A percentile compares a stretch with the other conserved stretches of the same genome.
Conservation (phyloP, 2,113 vertebrate species). For the Erythrocercus mccallii region DNA sequence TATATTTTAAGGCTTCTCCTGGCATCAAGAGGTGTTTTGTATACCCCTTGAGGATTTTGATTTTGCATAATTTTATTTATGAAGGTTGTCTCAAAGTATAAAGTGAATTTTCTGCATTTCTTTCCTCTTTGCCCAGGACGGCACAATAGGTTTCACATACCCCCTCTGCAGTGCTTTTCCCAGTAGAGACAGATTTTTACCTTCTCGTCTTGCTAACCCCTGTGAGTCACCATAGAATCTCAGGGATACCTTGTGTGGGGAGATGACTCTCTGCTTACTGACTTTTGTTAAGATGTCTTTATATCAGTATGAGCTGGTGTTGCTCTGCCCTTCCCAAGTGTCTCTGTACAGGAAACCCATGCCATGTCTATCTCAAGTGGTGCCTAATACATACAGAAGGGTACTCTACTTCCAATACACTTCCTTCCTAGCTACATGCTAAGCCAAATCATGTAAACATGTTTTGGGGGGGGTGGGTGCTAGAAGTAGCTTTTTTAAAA, state of each 20-base stretch:
- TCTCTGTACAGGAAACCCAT: not conserved
- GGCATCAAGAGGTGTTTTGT: not conserved
- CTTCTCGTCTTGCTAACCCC: not conserved
- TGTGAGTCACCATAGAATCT: not conserved
- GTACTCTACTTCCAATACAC: accelerated
- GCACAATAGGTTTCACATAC: not conserved
- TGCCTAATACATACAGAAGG: not conserved
- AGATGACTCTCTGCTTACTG: not conserved
- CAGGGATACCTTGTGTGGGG: not conserved
- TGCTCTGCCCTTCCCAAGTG: not conserved
- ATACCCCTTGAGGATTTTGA: not conserved
- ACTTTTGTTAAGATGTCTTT: not conserved
- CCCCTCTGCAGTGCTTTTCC: not conserved
- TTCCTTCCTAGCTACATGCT: not conserved
- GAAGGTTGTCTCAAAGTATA: not conserved
- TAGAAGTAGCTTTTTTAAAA: not conserved
- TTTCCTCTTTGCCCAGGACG: not conserved
- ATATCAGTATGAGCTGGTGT: not conserved
- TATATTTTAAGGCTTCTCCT: not conserved
- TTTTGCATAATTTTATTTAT: not conserved
- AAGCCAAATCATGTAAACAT: not conserved
- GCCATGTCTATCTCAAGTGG: not conserved
- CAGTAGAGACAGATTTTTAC: not conserved
- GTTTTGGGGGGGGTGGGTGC: not conserved
- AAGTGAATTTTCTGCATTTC: not conserved